A percentile compares a stretch with the other conserved stretches of the same genome.
phyloP scores from a whole-genome alignment of 2,888 invertebrate genomes.

The Eupithecia pulchellata region DNA sequence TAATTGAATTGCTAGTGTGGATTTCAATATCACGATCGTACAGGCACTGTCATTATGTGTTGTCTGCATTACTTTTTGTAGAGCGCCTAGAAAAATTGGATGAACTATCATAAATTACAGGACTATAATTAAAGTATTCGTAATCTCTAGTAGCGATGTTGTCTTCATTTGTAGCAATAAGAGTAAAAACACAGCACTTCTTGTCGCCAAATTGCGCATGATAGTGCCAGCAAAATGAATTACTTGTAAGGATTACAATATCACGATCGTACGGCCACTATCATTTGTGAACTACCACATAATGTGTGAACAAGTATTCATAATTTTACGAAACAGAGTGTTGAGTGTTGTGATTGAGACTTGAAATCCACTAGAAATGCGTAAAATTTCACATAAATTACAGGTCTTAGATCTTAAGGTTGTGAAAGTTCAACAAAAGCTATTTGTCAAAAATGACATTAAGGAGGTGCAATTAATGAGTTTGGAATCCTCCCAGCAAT shows the following conservation, averaged over 20 bases:
- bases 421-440: too few species aligned
- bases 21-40: background rate
- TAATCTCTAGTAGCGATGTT: background rate
- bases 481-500: too few species aligned
- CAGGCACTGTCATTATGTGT: background rate
- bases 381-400: too few species aligned
- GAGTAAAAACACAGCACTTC: background rate
- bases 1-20: background rate
- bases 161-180: slow-evolving; percentile 1
- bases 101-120: too few species aligned
- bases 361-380: too few species aligned
- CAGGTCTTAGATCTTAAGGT: too few species aligned
- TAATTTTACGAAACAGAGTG: too few species aligned
- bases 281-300: too few species aligned
- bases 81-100: background rate
- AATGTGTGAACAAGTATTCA: too few species aligned
- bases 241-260: background rate
- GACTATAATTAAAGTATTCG: background rate
- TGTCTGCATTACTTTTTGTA: background rate
- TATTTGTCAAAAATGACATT: background rate
- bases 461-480: too few species aligned
- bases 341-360: too few species aligned
- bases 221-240: background rate
- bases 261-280: background rate
- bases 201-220: background rate